Evolutionary conservation across 1,140 invertebrate species (phyloP), one percentile per base, ranked within the genome.

Genomic region (Brachionus asplanchnoidis): DNA sequence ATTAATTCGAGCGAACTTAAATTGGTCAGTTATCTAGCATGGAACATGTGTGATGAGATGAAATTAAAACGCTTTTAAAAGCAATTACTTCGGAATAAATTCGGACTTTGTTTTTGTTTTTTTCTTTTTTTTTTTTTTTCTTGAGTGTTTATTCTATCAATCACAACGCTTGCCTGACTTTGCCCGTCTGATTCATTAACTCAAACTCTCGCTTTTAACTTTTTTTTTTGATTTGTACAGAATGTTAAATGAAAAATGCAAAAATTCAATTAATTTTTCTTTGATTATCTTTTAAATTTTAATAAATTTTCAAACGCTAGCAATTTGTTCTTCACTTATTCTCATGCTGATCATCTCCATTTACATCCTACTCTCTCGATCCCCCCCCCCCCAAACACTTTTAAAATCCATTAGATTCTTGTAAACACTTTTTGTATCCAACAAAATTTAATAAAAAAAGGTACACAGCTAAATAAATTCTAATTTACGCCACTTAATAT

Each of bases 61-160:
- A 68, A 68, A 68, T 68, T 68, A 68, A 68, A 32, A 68, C 32
- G 26, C 66, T 68, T 40, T 68, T 68, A 73, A 73, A 73, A 73
- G 68, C 40, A 40, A 40, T 73, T 73, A 73, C 9, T 40, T 73
- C 36, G 32, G 68, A 73, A 73, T 73, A 73, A 42, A 73, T 73
- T 73, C 32, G 26, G 68, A 73, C 17, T 73, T 42, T 42, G 32
- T 26, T 73, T 73, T 73, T 73, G 23, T 20, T 73, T n/a, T n/a
- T n/a, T n/a, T n/a, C n/a, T n/a, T n/a, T n/a, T n/a, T n/a, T n/a
- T n/a, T n/a, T n/a, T n/a, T n/a, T n/a, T n/a, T n/a, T n/a, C n/a
- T n/a, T 44, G 20, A 73, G 20, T 73, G 68, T 73, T 73, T 73
- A 73, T 73, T 42, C 68, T 73, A 73, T 73, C 68, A 73, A 73